Evolutionary conservation across 2,888 invertebrate genomes (phyloP), one percentile per base, ranked within the genome.

Genomic region (Drosophila niveifrons): DNA sequence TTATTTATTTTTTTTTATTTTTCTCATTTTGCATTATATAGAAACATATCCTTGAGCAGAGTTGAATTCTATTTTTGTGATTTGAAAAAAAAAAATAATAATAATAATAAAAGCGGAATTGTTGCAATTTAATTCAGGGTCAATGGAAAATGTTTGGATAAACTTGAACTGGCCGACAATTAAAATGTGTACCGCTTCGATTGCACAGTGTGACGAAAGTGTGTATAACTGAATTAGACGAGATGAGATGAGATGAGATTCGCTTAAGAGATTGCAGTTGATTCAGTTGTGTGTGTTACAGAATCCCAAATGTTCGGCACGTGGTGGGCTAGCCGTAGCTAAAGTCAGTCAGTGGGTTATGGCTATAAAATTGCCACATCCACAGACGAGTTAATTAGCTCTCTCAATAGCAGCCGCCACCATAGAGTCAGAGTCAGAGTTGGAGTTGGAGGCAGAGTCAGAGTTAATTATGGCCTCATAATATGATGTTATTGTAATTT

Each of bases 341-440:
- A 80, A 80, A 81, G 82, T 78, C 85, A 82, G 82, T 82, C 82
- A 82, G 55, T 82, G 82, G 85, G 86, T 85, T 82, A 85, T 75
- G 85, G 70, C 52, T 75, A 50, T 47, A 50, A 43, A 52, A 61
- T 66, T 78, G 70, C 66, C 61, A 58, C 67, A 75, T 58, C 43
- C 11, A 57, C 39, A 58, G 82, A 53, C 76, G 82, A 75, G 80
- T 82, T 85, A 82, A 82, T 82, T 82, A 82, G 80, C 74, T 74
- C 70, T 74, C 70, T 57, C 62, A 62, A 65, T 51, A 65, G 65
- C 70, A 56, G 50, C 17, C 23, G 55, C 46, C 51, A 66, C 72
- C 64, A 29, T 46, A 58, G 66, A 47, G 36, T 57, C 18, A 10
- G 43, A 43, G 17, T 18, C 36, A 28, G 52, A 52, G 36, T 39